These are phyloP conservation scores for Musca domestica DNA, from an alignment of 1,140 invertebrate genomes.

Conservation along the genomic window DNA sequence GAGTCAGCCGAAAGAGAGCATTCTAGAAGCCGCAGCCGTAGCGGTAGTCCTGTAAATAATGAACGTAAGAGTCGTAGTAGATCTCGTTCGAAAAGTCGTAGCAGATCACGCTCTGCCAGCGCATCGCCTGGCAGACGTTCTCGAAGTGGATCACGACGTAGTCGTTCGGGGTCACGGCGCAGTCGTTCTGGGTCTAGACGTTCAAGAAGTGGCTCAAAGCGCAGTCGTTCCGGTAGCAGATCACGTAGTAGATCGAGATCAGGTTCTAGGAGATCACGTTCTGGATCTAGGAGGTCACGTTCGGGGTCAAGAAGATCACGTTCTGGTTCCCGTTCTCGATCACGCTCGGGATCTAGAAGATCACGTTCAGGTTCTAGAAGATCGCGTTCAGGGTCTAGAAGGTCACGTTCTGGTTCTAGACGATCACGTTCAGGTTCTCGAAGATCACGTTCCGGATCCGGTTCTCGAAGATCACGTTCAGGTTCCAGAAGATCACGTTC, in stretches of 20 bases:
- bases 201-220: slow-evolving; percentile 32
- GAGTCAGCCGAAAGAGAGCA: background rate
- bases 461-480: slow-evolving; percentile 34
- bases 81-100: slow-evolving; percentile 32
- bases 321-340: slow-evolving; percentile 36
- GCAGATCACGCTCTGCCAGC: slow-evolving; percentile 33
- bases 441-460: slow-evolving; percentile 52
- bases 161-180: slow-evolving; percentile 43
- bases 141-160: slow-evolving; percentile 45
- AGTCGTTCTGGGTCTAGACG: slow-evolving; percentile 50
- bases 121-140: slow-evolving; percentile 40
- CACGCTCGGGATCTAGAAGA: slow-evolving; percentile 36
- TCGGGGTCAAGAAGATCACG: slow-evolving; percentile 33
- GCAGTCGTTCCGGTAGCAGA: slow-evolving; percentile 37
- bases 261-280: slow-evolving; percentile 46
- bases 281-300: slow-evolving; percentile 39
- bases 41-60: slow-evolving; percentile 25
- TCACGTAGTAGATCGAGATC: slow-evolving; percentile 42
- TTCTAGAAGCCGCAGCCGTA: slow-evolving; percentile 26
- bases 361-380: slow-evolving; percentile 35
- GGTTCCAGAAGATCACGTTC: slow-evolving; percentile 29
- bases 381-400: slow-evolving; percentile 45
- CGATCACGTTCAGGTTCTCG: slow-evolving; percentile 53
- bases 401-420: slow-evolving; percentile 48
- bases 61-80: slow-evolving; percentile 42